Percentiles rank a stretch among this genome's conserved stretches.
phyloP scores from a whole-genome alignment of 2,113 vertebrate genomes.

The Syngnathoides biaculeatus region DNA sequence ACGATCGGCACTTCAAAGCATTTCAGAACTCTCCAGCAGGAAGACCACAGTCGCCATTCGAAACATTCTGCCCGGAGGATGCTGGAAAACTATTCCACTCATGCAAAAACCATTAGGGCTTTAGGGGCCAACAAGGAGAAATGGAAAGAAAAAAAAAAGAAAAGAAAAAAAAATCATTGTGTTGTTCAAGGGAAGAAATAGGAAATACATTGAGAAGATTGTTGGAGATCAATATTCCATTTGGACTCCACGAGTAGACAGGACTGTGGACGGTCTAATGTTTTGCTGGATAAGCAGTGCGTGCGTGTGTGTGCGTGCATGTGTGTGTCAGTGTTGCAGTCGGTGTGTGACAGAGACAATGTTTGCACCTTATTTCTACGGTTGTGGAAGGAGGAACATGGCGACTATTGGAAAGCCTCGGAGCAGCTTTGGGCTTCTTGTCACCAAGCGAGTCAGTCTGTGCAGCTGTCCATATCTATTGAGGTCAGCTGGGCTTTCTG shows the following conservation, averaged over 20 bases:
- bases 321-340: conserved; percentile 12
- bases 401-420: conserved; percentile 52
- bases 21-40: conserved; percentile 13
- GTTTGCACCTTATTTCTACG: conserved; percentile 49
- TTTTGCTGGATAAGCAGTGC: conserved; percentile 64
- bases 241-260: conserved; percentile 53
- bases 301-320: conserved; percentile 27
- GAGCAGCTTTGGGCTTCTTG: conserved; percentile 61
- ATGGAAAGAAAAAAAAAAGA: conserved; percentile 24
- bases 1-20: conserved; percentile 22
- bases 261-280: conserved; percentile 59
- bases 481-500: conserved; percentile 55
- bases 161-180: conserved; percentile 48
- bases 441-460: conserved; percentile 46
- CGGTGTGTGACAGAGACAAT: conserved; percentile 21
- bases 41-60: conserved; percentile 36
- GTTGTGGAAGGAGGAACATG: conserved; percentile 54
- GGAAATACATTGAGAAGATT: conserved; percentile 62
- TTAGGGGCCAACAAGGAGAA: conserved; percentile 45
- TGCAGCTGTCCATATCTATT: conserved; percentile 66
- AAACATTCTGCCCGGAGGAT: conserved; percentile 31
- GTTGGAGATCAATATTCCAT: conserved; percentile 69
- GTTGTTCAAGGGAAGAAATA: conserved; percentile 50
- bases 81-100: conserved; percentile 27
- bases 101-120: conserved; percentile 60